phyloP scores from a whole-genome alignment of 2,113 vertebrate genomes.

The Trichomycterus rosablanca region DNA sequence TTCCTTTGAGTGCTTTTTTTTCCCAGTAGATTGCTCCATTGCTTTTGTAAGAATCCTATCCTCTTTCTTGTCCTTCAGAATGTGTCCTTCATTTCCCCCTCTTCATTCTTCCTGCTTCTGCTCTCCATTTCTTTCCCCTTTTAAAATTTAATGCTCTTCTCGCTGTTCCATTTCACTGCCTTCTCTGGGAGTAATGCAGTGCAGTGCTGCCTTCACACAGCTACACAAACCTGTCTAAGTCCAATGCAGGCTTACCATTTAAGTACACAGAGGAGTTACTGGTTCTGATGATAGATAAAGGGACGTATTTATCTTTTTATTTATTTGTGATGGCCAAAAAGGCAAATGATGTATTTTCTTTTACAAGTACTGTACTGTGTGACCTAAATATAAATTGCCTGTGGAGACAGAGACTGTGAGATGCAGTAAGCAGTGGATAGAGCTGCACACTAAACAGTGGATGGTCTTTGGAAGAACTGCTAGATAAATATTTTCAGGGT shows the following conservation, averaged over 20 bases:
- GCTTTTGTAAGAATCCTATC: neutral
- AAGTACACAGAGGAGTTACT: neutral
- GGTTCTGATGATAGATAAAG: constrained; percentile 6
- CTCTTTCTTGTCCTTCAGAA: neutral
- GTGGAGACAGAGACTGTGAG: constrained; percentile 11
- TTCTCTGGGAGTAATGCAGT: neutral
- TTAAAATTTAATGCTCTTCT: constrained; percentile 12
- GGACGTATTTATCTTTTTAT: neutral
- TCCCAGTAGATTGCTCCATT: neutral
- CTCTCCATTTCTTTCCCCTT: constrained; percentile 9
- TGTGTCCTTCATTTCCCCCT: neutral
- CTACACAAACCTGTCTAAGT: neutral
- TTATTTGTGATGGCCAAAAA: constrained; percentile 19
- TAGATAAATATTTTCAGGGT: constrained; percentile 12
- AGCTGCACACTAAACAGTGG: constrained; percentile 1
- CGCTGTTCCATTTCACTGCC: constrained; percentile 12
- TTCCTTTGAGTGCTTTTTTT: neutral
- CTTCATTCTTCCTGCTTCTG: neutral
- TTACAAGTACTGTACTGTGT: constrained; percentile 33
- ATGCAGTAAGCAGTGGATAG: constrained; percentile 9
- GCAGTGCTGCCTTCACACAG: neutral
- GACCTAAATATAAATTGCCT: constrained; percentile 35
- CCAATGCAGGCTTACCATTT: neutral
- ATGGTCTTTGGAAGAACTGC: constrained; percentile 9
- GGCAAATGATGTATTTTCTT: constrained; percentile 32